A percentile compares a stretch with the other conserved stretches of the same genome.
These are phyloP conservation scores for Philopedon plagiatum DNA, from an alignment of 2,888 invertebrate genomes.

Conservation along the genomic window DNA sequence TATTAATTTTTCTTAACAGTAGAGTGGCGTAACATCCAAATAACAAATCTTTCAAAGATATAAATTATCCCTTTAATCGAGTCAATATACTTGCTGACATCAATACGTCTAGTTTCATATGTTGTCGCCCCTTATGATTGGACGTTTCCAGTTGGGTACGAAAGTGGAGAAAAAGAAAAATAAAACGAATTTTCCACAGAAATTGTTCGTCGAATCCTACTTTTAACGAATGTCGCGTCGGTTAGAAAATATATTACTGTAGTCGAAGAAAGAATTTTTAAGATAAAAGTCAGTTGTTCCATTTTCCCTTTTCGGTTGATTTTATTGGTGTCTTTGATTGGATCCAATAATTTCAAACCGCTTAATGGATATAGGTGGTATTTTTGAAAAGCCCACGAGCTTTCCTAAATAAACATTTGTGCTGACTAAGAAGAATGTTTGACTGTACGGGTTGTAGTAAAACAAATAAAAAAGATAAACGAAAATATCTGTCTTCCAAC, in stretches of 20 bases:
- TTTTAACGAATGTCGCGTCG: slow-evolving; percentile 16
- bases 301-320: slow-evolving; percentile 3
- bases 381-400: not conserved
- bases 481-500: too few species aligned
- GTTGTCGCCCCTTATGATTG: not conserved
- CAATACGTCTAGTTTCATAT: not conserved
- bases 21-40: too few species aligned
- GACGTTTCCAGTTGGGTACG: not conserved
- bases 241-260: slow-evolving; percentile 7
- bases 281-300: slow-evolving; percentile 9
- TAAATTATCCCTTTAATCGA: not conserved
- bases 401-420: too few species aligned
- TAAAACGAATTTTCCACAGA: slow-evolving; percentile 15
- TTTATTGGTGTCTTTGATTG: slow-evolving; percentile 10
- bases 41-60: too few species aligned
- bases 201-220: slow-evolving; percentile 12
- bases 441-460: too few species aligned
- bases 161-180: slow-evolving; percentile 2
- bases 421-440: too few species aligned
- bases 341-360: slow-evolving; percentile 2
- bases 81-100: not conserved
- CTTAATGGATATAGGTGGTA: slow-evolving; percentile 4
- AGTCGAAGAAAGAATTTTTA: slow-evolving; percentile 15
- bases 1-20: too few species aligned
- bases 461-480: too few species aligned